These are phyloP conservation scores for Recurvirostra avosetta DNA, from an alignment of 2,113 vertebrate genomes.

Conservation along the genomic window DNA sequence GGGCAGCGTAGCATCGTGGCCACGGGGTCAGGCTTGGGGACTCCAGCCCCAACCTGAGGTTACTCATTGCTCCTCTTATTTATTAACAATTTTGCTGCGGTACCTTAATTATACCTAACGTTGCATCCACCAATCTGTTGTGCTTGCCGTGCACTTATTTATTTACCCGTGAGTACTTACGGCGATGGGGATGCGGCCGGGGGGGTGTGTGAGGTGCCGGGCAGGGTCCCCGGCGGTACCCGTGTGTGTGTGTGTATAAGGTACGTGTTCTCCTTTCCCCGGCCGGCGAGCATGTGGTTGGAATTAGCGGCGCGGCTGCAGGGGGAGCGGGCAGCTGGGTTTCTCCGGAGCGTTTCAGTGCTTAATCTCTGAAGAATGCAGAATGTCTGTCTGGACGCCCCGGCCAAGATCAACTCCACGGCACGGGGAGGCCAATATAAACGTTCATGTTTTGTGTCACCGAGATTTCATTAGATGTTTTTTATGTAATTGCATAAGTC, in stretches of 20 bases:
- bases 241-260: not conserved
- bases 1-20: fast-evolving
- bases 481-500: slow-evolving; percentile 43
- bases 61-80: not conserved
- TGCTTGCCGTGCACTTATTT: fast-evolving
- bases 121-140: fast-evolving
- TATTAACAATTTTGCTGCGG: fast-evolving
- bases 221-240: not conserved
- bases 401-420: slow-evolving; percentile 10
- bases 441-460: slow-evolving; percentile 67
- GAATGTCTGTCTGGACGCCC: slow-evolving; percentile 41
- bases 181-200: not conserved
- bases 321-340: slow-evolving; percentile 44
- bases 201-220: not conserved
- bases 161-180: fast-evolving
- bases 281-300: slow-evolving; percentile 33
- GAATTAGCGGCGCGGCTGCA: slow-evolving; percentile 13
- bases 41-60: not conserved
- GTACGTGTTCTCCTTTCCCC: not conserved
- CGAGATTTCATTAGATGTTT: slow-evolving; percentile 36
- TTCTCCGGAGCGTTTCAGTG: slow-evolving; percentile 38
- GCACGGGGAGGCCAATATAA: slow-evolving; percentile 47
- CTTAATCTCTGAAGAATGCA: slow-evolving; percentile 43
- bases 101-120: fast-evolving
- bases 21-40: fast-evolving